Percentiles rank a stretch among this genome's conserved stretches.
phyloP scores from a whole-genome alignment of 2,113 vertebrate genomes.

The Anarrhichthys ocellatus region DNA sequence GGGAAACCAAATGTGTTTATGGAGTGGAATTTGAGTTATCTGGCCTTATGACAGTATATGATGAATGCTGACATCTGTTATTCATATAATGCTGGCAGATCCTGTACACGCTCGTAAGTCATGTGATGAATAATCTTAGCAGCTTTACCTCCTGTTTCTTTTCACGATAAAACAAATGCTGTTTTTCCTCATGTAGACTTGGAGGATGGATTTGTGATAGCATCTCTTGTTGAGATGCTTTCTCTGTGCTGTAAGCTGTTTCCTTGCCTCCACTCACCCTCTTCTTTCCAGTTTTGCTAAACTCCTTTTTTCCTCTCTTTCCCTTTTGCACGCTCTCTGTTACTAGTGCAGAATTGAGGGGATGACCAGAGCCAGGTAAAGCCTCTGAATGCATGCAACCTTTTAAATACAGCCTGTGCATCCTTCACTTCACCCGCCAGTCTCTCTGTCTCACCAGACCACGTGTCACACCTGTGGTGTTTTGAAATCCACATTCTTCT shows the following conservation, averaged over 20 bases:
- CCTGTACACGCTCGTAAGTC: neutral
- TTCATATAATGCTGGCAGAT: conserved; percentile 19
- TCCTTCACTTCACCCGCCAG: conserved; percentile 22
- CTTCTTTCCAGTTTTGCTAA: conserved; percentile 85
- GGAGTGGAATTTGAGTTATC: neutral
- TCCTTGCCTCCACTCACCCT: conserved; percentile 45
- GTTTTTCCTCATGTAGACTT: neutral
- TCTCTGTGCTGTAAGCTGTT: conserved; percentile 34
- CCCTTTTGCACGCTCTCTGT: conserved; percentile 84
- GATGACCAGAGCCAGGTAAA: conserved; percentile 93
- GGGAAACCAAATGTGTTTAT: neutral
- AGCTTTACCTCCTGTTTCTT: neutral
- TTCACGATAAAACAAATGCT: conserved; percentile 16
- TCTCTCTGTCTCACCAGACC: conserved; percentile 14
- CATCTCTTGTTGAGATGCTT: conserved; percentile 17
- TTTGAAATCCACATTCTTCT: neutral
- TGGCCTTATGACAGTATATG: neutral
- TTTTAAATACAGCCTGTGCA: conserved; percentile 36
- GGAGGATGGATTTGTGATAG: neutral
- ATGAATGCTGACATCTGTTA: conserved; percentile 8
- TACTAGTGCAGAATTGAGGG: conserved; percentile 98
- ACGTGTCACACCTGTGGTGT: neutral
- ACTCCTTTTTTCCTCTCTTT: conserved; percentile 78
- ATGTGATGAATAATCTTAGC: neutral
- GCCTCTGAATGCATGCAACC: conserved; percentile 50